A percentile compares a stretch with the other conserved stretches of the same genome.
Conservation (phyloP, 2,888 invertebrate species). For the Eupithecia insigniata region DNA sequence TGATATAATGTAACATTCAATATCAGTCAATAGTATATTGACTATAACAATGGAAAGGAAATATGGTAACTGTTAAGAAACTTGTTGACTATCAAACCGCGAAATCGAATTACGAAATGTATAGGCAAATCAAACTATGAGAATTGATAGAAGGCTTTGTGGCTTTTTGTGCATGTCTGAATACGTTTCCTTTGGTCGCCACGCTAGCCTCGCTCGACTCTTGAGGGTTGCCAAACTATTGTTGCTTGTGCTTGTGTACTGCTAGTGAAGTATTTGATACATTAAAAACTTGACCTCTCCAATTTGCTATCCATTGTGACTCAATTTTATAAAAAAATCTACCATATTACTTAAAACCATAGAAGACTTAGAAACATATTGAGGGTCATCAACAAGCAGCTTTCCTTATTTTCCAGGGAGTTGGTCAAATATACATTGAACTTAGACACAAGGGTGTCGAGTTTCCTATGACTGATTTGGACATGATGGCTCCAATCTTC, state of each 20-base stretch:
- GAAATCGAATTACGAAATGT: conserved; percentile 11
- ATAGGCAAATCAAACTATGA: background rate
- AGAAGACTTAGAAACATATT: too few species aligned
- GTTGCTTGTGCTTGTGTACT: background rate
- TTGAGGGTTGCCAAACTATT: background rate
- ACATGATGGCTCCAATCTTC: conserved; percentile 96
- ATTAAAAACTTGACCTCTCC: too few species aligned
- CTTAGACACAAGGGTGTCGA: conserved; percentile 97
- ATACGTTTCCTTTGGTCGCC: background rate
- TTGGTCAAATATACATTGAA: conserved; percentile 97
- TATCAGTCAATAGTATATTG: too few species aligned
- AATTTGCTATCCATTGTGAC: too few species aligned
- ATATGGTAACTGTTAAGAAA: conserved; percentile 6
- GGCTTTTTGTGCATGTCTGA: background rate
- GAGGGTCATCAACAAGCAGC: too few species aligned
- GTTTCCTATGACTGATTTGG: conserved; percentile 97
- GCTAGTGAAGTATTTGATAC: background rate
- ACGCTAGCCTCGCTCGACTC: background rate
- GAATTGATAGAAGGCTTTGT: background rate
- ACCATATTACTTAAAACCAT: too few species aligned
- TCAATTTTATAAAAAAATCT: too few species aligned
- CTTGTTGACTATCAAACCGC: conserved; percentile 10
- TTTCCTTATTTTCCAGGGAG: conserved; percentile 87
- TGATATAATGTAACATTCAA: too few species aligned
- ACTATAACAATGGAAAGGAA: conserved; percentile 12